Evolutionary conservation across 1,140 invertebrate genomes (phyloP).

Genomic region (Drosophila parvula): DNA sequence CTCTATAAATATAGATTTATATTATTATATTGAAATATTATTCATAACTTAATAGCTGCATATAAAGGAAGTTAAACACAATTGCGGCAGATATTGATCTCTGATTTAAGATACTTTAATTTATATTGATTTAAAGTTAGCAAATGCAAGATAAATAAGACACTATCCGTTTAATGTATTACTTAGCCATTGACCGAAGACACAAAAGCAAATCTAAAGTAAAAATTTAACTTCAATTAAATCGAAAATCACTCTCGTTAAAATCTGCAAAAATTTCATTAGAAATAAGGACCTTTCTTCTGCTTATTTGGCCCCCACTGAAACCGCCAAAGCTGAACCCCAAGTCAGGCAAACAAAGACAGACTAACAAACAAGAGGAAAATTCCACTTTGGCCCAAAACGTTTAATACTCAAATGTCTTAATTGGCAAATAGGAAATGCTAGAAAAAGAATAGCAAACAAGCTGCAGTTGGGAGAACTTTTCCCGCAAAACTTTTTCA

Average conservation of each 20-base stretch:
- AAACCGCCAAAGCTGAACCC: conserved; percentile 24
- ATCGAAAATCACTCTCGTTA: not conserved
- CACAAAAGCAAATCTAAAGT: not conserved
- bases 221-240: not conserved
- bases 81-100: not conserved
- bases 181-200: not conserved
- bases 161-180: too few relatives aligned
- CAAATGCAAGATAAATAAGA: not conserved
- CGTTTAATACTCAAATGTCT: conserved; percentile 58
- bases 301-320: not conserved
- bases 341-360: conserved; percentile 40
- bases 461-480: conserved; percentile 20
- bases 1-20: too few relatives aligned
- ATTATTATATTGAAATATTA: too few relatives aligned
- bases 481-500: conserved; percentile 38
- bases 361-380: conserved; percentile 32
- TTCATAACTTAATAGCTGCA: too few relatives aligned
- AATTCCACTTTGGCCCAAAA: conserved; percentile 42
- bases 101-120: not conserved
- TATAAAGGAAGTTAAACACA: too few relatives aligned
- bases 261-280: conserved; percentile 22
- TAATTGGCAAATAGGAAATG: conserved; percentile 61
- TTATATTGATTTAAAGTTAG: not conserved
- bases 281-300: not conserved
- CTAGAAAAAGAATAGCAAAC: conserved; percentile 23